A percentile compares a stretch with the other conserved stretches of the same genome.
Evolutionary conservation across 2,888 invertebrate genomes (phyloP).

Genomic region (Acronicta psi): DNA sequence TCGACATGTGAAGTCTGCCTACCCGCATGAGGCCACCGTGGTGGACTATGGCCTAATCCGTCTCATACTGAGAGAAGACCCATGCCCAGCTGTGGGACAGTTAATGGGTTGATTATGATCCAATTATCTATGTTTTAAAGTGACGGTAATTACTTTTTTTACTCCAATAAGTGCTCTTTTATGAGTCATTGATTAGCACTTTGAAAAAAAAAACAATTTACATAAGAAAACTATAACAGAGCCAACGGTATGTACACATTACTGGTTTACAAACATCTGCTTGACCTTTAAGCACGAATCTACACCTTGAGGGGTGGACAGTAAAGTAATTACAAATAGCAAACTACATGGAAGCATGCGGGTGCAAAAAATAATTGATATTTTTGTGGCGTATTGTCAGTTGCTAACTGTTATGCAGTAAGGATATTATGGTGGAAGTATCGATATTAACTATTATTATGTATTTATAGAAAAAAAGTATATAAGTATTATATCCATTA

Average conservation of each 20-base stretch:
- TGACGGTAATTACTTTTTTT: too few relatives aligned
- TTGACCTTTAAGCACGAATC: slow-evolving; percentile 71
- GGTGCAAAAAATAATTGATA: slow-evolving; percentile 61
- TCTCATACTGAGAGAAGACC: too few relatives aligned
- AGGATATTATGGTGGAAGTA: too few relatives aligned
- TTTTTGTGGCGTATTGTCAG: slow-evolving; percentile 10
- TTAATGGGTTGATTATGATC: too few relatives aligned
- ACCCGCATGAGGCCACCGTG: too few relatives aligned
- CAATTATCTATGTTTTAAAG: too few relatives aligned
- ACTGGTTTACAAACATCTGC: slow-evolving; percentile 75
- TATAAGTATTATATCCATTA: too few relatives aligned
- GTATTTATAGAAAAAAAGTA: too few relatives aligned
- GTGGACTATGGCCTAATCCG: too few relatives aligned
- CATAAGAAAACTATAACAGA: slow-evolving; percentile 6
- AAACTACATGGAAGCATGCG: slow-evolving; percentile 53
- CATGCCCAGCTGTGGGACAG: too few relatives aligned
- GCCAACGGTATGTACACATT: slow-evolving; percentile 60
- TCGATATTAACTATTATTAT: too few relatives aligned
- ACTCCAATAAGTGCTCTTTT: slow-evolving; percentile 12
- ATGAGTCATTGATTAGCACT: slow-evolving; percentile 1
- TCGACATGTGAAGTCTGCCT: too few relatives aligned
- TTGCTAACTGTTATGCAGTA: neutral
- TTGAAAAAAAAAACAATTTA: slow-evolving; percentile 6
- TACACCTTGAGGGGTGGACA: slow-evolving; percentile 64
- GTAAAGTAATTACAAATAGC: slow-evolving; percentile 58